A percentile compares a stretch with the other conserved stretches of the same genome.
phyloP scores from a whole-genome alignment of 2,113 vertebrate genomes.

The Hypomesus transpacificus region DNA sequence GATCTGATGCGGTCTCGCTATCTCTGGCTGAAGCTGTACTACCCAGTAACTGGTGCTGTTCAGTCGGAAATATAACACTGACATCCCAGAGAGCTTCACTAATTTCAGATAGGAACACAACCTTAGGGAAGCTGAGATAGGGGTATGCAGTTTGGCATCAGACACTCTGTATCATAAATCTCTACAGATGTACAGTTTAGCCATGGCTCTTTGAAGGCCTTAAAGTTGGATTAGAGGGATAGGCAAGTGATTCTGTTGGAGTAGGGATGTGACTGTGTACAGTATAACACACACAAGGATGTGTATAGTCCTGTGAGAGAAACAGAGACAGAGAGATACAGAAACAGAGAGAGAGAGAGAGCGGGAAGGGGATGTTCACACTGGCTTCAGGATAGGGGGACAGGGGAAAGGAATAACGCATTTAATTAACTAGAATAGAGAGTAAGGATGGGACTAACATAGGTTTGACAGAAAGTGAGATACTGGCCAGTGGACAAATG shows the following conservation, averaged over 20 bases:
- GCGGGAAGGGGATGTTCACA: too few relatives aligned
- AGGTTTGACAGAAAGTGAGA: conserved; percentile 23
- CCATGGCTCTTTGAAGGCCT: not conserved
- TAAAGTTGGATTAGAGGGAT: not conserved
- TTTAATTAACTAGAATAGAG: too few relatives aligned
- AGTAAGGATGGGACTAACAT: too few relatives aligned
- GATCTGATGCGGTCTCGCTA: conserved; percentile 37
- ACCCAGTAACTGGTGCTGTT: conserved; percentile 49
- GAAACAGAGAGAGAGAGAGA: not conserved
- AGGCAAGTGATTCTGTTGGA: not conserved
- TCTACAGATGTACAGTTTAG: not conserved
- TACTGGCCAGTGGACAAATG: conserved; percentile 44
- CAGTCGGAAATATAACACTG: conserved; percentile 40
- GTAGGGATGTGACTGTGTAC: not conserved
- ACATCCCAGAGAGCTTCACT: conserved; percentile 24
- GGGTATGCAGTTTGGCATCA: not conserved
- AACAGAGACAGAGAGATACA: not conserved
- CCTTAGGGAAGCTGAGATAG: not conserved
- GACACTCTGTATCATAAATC: not conserved
- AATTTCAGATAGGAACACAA: conserved; percentile 27
- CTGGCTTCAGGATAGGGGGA: too few relatives aligned
- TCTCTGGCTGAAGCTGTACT: conserved; percentile 43
- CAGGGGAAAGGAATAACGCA: too few relatives aligned
- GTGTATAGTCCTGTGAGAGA: not conserved
- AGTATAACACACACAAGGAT: not conserved